Evolutionary conservation across 2,888 invertebrate species (phyloP), one percentile per base, ranked within the genome.

Genomic region (Lycia hirtaria): DNA sequence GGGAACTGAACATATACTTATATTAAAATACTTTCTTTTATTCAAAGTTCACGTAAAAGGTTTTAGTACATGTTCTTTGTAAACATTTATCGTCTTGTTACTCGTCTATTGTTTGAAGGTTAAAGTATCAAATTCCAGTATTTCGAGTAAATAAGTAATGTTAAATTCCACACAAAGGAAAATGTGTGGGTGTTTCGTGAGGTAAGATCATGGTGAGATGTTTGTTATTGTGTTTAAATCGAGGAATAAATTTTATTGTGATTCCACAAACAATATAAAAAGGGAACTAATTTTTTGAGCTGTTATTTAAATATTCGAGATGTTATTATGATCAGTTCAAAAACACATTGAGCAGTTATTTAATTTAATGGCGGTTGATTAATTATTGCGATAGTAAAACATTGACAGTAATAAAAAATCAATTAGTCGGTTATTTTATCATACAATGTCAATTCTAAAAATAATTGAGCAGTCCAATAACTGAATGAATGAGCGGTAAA

Each of bases 251-350:
- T 35, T 10, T 35, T 6, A 12, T 6, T 32, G 1, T 0, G 14
- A 5, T 32, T 15, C 32, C 7, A 6, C 7, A 2, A 26, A 26
- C 26, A 6, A 6, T 26, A 26, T 26, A 26, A 26, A 26, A 26
- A 26, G 26, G 26, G 26, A 26, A 5, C 7, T 26, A 5, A 61
- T 41, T 72, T 67, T n/a, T n/a, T n/a, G n/a, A n/a, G n/a, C n/a
- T n/a, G n/a, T n/a, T n/a, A n/a, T n/a, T n/a, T n/a, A n/a, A n/a
- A n/a, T n/a, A n/a, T n/a, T n/a, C n/a, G n/a, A n/a, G n/a, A n/a
- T n/a, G n/a, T n/a, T n/a, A n/a, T n/a, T n/a, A n/a, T n/a, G n/a
- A n/a, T n/a, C n/a, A n/a, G n/a, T n/a, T n/a, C n/a, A n/a, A n/a
- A n/a, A n/a, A n/a, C n/a, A n/a, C n/a, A n/a, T n/a, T n/a, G n/a